A percentile compares a stretch with the other conserved stretches of the same genome.
These are phyloP conservation scores for Drosophila baimaii DNA, from an alignment of 1,140 invertebrate genomes.

Conservation along the genomic window DNA sequence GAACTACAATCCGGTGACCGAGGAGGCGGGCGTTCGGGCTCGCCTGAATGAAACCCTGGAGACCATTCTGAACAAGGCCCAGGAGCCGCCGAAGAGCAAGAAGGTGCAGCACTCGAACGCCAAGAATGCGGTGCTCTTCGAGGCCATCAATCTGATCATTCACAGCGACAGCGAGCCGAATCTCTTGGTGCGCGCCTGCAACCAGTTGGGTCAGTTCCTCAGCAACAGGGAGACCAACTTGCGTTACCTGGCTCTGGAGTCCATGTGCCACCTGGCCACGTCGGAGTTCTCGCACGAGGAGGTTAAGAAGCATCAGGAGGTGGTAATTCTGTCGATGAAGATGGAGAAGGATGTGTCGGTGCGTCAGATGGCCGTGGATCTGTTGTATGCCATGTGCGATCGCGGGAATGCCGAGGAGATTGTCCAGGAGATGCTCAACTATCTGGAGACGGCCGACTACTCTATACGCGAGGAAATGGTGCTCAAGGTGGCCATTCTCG, in stretches of 20 bases:
- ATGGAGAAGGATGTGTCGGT: conserved; percentile 99
- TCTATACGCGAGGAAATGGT: conserved; percentile 99
- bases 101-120: conserved; percentile 99
- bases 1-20: conserved; percentile 98
- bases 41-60: conserved; percentile 99
- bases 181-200: conserved; percentile 98
- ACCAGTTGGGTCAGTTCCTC: conserved; percentile 99
- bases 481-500: conserved; percentile 99
- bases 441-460: conserved; percentile 99
- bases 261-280: conserved; percentile 99
- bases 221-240: conserved; percentile 99
- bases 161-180: conserved; percentile 99
- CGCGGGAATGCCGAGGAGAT: conserved; percentile 99
- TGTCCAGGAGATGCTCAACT: conserved; percentile 99
- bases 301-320: conserved; percentile 99
- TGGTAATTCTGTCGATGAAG: conserved; percentile 99
- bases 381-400: conserved; percentile 99
- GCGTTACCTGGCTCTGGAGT: conserved; percentile 98
- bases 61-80: conserved; percentile 99
- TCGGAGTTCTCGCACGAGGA: conserved; percentile 99
- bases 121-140: conserved; percentile 99
- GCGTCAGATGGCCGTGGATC: conserved; percentile 98
- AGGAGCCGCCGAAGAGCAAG: conserved; percentile 99
- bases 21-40: conserved; percentile 97
- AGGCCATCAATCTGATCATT: conserved; percentile 99